Conservation (phyloP, 2,113 vertebrate genomes). For the Gymnocephalus cernua region DNA sequence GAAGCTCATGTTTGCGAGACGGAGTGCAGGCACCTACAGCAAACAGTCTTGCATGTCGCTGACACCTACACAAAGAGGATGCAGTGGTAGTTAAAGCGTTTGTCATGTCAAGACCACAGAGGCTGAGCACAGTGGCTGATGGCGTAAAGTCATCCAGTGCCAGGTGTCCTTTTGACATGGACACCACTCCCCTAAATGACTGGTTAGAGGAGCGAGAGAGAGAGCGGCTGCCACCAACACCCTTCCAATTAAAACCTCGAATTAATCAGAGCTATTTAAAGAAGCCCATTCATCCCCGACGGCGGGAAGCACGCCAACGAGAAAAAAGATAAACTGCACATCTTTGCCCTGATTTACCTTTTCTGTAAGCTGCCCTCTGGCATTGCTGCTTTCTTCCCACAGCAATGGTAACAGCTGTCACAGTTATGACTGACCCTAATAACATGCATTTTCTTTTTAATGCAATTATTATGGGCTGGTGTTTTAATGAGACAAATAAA, state of each 20-base stretch:
- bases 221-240: constrained; percentile 56
- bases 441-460: neutral
- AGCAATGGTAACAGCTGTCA: constrained; percentile 54
- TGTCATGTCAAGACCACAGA: constrained; percentile 30
- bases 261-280: constrained; percentile 86
- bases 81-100: constrained; percentile 18
- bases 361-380: constrained; percentile 47
- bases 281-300: constrained; percentile 76
- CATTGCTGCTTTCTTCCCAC: constrained; percentile 35
- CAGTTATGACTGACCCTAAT: constrained; percentile 5
- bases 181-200: constrained; percentile 58
- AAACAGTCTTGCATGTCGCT: constrained; percentile 26
- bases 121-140: constrained; percentile 45
- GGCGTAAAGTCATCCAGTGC: constrained; percentile 56
- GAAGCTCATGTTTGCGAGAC: constrained; percentile 22
- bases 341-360: constrained; percentile 71
- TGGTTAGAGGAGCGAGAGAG: constrained; percentile 42
- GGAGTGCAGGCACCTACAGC: constrained; percentile 24
- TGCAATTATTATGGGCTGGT: neutral
- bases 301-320: constrained; percentile 61
- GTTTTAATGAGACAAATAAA: neutral
- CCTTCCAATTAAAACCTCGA: constrained; percentile 82
- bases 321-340: constrained; percentile 63
- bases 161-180: constrained; percentile 75
- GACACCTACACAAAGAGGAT: constrained; percentile 44